Evolutionary conservation across 2,797 vertebrate species (phyloP).

Genomic region (Urophycis tenuis): DNA sequence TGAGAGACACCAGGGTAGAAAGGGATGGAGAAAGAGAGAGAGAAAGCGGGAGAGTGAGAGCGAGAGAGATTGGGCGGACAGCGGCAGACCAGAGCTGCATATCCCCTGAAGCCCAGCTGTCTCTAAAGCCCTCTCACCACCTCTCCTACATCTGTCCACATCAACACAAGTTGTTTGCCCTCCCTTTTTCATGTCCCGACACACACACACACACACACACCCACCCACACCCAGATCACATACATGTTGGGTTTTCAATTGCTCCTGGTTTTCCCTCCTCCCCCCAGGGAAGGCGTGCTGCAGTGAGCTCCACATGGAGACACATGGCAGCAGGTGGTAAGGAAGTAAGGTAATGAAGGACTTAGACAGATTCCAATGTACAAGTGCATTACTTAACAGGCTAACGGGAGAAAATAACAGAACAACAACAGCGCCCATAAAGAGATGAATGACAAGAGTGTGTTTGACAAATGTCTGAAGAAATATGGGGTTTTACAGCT

Average conservation of each 20-base stretch:
- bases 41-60: neutral
- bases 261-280: conserved; percentile 8
- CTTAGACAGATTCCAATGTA: neutral
- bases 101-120: conserved; percentile 17
- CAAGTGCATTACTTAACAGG: neutral
- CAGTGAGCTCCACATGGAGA: conserved; percentile 20
- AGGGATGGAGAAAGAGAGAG: neutral
- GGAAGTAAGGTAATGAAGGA: no score
- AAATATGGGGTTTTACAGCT: neutral
- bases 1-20: neutral
- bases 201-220: conserved; percentile 10
- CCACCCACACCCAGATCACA: conserved; percentile 10
- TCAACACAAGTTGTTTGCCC: conserved; percentile 27
- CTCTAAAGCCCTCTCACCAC: conserved; percentile 13
- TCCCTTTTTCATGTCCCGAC: conserved; percentile 22
- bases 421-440: neutral
- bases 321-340: no score
- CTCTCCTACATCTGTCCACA: conserved; percentile 30
- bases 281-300: conserved; percentile 32
- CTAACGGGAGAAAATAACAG: neutral
- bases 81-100: neutral
- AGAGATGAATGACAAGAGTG: neutral
- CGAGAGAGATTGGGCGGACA: neutral
- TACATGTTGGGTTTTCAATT: conserved; percentile 4
- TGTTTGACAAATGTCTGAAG: neutral